Conservation (phyloP, 2,797 vertebrate species). For the Pseudochaenichthys georgianus region DNA sequence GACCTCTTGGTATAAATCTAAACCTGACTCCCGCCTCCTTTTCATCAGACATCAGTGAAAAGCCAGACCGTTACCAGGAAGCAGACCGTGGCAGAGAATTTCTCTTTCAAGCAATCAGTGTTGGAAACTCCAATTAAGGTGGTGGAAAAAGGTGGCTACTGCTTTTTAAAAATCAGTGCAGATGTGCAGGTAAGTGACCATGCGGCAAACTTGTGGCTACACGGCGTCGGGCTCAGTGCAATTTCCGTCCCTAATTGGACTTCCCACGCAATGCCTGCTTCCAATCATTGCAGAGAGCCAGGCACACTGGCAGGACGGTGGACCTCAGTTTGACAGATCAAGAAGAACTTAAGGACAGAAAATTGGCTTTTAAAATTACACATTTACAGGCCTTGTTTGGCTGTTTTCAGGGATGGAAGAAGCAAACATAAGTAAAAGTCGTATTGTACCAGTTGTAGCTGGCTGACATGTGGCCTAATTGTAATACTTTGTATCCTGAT, state of each 20-base stretch:
- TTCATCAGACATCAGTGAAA: constrained; percentile 76
- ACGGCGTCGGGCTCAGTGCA: constrained; percentile 84
- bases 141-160: constrained; percentile 76
- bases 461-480: not conserved
- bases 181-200: constrained; percentile 95
- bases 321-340: constrained; percentile 34
- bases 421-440: constrained; percentile 15
- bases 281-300: constrained; percentile 82
- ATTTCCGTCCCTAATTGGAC: constrained; percentile 94
- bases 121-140: constrained; percentile 76
- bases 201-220: constrained; percentile 87
- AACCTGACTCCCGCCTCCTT: constrained; percentile 59
- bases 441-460: not conserved
- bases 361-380: constrained; percentile 33
- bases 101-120: constrained; percentile 68
- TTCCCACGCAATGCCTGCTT: constrained; percentile 94
- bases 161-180: constrained; percentile 86
- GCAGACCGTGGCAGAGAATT: constrained; percentile 72
- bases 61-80: constrained; percentile 72
- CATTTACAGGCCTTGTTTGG: constrained; percentile 15
- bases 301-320: constrained; percentile 44
- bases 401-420: constrained; percentile 18
- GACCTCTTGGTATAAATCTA: constrained; percentile 70
- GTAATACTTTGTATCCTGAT: not conserved
- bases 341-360: constrained; percentile 39